Conservation (phyloP, 2,888 invertebrate genomes). For the Pyrgus malvae region DNA sequence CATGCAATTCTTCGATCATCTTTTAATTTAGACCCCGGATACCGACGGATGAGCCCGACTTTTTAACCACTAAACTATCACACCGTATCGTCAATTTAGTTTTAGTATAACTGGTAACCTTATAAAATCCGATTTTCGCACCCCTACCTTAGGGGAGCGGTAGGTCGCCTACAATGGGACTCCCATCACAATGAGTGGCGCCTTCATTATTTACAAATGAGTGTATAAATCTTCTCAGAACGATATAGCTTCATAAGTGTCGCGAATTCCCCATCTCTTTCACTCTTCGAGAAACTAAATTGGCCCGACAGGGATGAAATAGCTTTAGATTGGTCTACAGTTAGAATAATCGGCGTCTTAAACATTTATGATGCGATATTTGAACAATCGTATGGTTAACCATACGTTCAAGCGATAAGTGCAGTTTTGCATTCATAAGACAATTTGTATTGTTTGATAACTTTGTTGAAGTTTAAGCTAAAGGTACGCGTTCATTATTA, state of each 20-base stretch:
- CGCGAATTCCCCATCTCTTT: constrained; percentile 37
- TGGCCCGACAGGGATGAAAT: neutral
- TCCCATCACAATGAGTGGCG: constrained; percentile 77
- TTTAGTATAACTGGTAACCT: neutral
- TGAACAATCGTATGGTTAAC: constrained; percentile 3
- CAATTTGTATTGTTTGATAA: constrained; percentile 19
- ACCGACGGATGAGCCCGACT: too few relatives aligned
- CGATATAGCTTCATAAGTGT: constrained; percentile 56
- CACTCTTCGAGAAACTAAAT: constrained; percentile 7
- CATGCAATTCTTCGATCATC: too few relatives aligned
- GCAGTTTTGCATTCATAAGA: constrained; percentile 17
- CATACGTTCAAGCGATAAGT: neutral
- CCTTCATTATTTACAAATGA: constrained; percentile 78
- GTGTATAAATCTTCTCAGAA: constrained; percentile 70
- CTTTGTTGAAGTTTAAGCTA: constrained; percentile 7
- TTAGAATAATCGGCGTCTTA: constrained; percentile 20
- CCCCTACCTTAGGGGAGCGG: constrained; percentile 61
- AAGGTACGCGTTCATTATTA: too few relatives aligned
- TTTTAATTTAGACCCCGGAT: too few relatives aligned
- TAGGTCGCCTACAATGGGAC: constrained; percentile 68
- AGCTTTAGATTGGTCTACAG: constrained; percentile 13
- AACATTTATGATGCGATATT: constrained; percentile 16
- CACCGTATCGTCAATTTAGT: too few relatives aligned
- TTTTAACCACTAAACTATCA: too few relatives aligned
- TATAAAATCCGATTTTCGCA: constrained; percentile 35